Conservation (phyloP, 2,797 vertebrate species). For the Zalophus californianus region DNA sequence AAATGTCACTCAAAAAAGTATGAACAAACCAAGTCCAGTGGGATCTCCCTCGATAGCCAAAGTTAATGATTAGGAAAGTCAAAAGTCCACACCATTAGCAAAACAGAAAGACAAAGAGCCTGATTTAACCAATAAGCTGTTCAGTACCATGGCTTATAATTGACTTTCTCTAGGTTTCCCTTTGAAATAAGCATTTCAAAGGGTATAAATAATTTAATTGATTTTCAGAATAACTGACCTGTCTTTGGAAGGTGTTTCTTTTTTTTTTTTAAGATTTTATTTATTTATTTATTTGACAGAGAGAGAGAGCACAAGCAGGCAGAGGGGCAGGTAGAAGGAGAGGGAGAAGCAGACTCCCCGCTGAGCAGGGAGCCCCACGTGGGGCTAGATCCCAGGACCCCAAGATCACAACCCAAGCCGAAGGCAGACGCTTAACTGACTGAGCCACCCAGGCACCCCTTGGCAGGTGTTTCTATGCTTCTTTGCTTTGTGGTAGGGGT, state of each 20-base stretch:
- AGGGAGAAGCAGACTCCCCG: no score
- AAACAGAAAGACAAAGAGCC: slow-evolving; percentile 11
- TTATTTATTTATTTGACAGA: no score
- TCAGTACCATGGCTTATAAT: not conserved
- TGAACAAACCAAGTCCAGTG: slow-evolving; percentile 3
- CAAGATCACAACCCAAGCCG: no score
- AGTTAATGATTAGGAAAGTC: slow-evolving; percentile 12
- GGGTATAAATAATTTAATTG: slow-evolving; percentile 39
- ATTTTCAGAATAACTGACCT: slow-evolving; percentile 50
- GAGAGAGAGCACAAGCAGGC: no score
- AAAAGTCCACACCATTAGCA: slow-evolving; percentile 34
- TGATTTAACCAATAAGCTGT: not conserved
- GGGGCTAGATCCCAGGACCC: no score
- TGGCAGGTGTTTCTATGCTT: not conserved
- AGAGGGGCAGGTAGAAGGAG: no score
- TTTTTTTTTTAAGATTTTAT: no score
- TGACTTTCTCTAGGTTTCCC: not conserved
- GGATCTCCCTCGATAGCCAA: not conserved
- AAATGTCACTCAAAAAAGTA: slow-evolving; percentile 45
- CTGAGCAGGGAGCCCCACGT: no score
- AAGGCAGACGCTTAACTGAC: no score
- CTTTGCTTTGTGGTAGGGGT: not conserved
- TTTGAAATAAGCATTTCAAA: slow-evolving; percentile 49
- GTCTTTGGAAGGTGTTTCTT: not conserved
- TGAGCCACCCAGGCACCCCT: no score